Percentiles rank a stretch among this genome's conserved stretches.
These are phyloP conservation scores for Rhopalosiphum padi DNA, from an alignment of 1,140 invertebrate species.

Conservation along the genomic window DNA sequence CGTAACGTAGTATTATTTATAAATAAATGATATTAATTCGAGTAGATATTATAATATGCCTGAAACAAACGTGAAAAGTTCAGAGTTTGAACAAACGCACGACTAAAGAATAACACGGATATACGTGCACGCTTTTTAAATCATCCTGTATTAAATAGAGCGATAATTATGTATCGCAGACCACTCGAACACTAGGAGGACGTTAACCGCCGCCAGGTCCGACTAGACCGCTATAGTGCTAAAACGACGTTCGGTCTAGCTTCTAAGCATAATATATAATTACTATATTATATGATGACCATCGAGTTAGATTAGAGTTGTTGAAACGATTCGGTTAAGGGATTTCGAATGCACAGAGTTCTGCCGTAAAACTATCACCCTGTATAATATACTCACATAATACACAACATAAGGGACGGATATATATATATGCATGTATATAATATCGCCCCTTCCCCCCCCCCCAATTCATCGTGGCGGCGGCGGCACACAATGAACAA, in stretches of 20 bases:
- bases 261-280: too few relatives aligned
- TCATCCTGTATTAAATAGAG: background rate
- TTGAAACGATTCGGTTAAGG: background rate
- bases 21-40: background rate
- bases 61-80: background rate
- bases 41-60: background rate
- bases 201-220: background rate
- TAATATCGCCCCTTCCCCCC: background rate
- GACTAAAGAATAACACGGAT: background rate
- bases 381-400: background rate
- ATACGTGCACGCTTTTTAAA: background rate
- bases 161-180: background rate
- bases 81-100: background rate
- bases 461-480: too few relatives aligned
- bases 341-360: background rate
- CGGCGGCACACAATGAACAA: conserved; percentile 24
- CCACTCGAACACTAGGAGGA: background rate
- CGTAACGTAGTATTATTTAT: too few relatives aligned
- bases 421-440: background rate
- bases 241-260: background rate
- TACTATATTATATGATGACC: too few relatives aligned
- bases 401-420: background rate
- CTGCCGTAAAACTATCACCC: background rate
- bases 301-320: background rate
- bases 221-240: background rate